Evolutionary conservation across 2,888 invertebrate genomes (phyloP).

Genomic region (Harmothoe impar): DNA sequence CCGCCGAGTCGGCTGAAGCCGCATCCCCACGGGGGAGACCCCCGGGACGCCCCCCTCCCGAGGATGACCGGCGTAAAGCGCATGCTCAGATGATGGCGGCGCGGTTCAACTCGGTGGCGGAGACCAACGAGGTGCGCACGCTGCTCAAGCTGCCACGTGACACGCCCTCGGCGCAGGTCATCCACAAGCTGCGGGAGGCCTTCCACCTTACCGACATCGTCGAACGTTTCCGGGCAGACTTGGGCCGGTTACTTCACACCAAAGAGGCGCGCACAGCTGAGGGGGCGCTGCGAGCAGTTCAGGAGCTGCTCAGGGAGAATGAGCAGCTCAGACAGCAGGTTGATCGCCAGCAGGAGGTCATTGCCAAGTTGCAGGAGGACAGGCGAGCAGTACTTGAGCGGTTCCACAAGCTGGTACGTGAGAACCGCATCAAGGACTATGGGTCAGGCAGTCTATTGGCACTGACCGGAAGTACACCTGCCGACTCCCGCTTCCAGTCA

Average conservation of each 20-base stretch:
- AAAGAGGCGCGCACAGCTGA: constrained; percentile 6
- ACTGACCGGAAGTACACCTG: not conserved
- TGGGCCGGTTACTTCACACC: constrained; percentile 8
- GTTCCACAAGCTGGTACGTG: constrained; percentile 17
- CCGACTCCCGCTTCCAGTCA: not conserved
- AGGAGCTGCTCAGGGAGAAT: constrained; percentile 55
- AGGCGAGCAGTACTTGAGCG: constrained; percentile 28
- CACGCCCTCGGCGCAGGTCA: constrained; percentile 51
- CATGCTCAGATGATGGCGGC: constrained; percentile 13
- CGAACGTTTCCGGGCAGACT: constrained; percentile 16
- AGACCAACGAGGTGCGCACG: constrained; percentile 36
- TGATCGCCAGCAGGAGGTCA: constrained; percentile 40
- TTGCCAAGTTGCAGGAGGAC: constrained; percentile 50
- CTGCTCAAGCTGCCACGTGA: constrained; percentile 45
- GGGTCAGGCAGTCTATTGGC: constrained; percentile 49
- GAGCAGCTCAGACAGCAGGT: constrained; percentile 2
- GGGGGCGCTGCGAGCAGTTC: constrained; percentile 40
- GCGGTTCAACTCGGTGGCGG: not conserved
- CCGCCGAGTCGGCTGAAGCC: not conserved
- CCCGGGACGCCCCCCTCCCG: not conserved
- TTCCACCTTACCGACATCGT: constrained; percentile 47
- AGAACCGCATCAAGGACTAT: constrained; percentile 33
- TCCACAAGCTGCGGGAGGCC: constrained; percentile 52
- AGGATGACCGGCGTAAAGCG: not conserved
- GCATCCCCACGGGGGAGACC: not conserved